Conservation (phyloP, 2,888 invertebrate species). For the Gari tellinella region DNA sequence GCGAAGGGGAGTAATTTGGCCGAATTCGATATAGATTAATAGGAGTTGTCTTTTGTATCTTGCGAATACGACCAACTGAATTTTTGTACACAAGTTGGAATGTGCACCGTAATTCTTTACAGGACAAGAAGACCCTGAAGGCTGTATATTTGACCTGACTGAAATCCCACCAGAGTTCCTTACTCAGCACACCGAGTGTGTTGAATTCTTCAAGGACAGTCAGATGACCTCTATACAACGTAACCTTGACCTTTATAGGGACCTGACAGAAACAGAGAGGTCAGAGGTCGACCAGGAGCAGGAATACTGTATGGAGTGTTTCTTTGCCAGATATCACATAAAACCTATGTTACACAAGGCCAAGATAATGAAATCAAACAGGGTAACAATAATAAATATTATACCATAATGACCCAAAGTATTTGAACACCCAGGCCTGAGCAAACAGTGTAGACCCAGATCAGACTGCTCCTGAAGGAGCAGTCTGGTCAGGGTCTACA, state of each 20-base stretch:
- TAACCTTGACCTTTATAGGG: slow-evolving; percentile 69
- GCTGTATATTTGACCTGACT: slow-evolving; percentile 37
- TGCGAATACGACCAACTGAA: too few relatives aligned
- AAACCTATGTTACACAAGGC: slow-evolving; percentile 35
- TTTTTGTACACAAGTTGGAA: too few relatives aligned
- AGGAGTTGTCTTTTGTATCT: too few relatives aligned
- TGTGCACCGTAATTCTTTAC: too few relatives aligned
- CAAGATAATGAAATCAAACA: slow-evolving; percentile 49
- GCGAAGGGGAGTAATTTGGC: too few relatives aligned
- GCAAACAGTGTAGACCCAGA: too few relatives aligned
- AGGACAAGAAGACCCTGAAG: slow-evolving; percentile 31
- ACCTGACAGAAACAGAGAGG: slow-evolving; percentile 44
- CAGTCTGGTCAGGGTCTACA: too few relatives aligned
- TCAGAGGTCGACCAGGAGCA: slow-evolving; percentile 46
- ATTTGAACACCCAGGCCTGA: too few relatives aligned
- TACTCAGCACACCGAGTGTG: slow-evolving; percentile 66
- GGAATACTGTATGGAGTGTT: slow-evolving; percentile 64
- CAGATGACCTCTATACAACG: slow-evolving; percentile 72
- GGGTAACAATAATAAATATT: slow-evolving; percentile 32
- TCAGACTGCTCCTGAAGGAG: too few relatives aligned
- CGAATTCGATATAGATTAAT: too few relatives aligned
- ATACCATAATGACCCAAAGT: too few relatives aligned
- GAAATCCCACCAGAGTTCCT: slow-evolving; percentile 71
- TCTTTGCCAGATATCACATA: slow-evolving; percentile 54
- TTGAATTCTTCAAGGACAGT: slow-evolving; percentile 62